Evolutionary conservation across 2,888 invertebrate species (phyloP).

Genomic region (Drosophila mettleri): DNA sequence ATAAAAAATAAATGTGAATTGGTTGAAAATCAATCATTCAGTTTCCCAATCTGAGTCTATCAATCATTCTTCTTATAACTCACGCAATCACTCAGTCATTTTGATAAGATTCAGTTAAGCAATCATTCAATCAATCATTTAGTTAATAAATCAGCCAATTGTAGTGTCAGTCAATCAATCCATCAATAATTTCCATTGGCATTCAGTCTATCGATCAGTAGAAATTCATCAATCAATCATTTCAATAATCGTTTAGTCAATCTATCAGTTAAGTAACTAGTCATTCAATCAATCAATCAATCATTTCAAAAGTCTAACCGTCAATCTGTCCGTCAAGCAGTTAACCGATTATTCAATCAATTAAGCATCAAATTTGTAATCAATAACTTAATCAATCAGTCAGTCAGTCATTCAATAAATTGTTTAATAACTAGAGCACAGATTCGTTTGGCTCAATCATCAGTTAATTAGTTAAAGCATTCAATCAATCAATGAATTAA

Average conservation of each 20-base stretch:
- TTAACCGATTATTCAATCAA: neutral
- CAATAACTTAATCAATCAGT: neutral
- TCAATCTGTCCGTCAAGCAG: neutral
- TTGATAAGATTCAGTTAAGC: neutral
- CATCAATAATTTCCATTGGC: neutral
- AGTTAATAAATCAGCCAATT: neutral
- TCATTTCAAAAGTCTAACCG: too few relatives aligned
- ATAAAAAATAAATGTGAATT: neutral
- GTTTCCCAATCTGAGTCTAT: neutral
- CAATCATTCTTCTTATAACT: neutral
- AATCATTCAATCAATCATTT: neutral
- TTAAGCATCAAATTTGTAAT: too few relatives aligned
- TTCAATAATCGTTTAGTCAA: neutral
- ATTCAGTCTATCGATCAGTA: neutral
- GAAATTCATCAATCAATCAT: neutral
- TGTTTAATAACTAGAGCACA: too few relatives aligned
- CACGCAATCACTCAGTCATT: neutral
- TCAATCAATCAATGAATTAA: neutral
- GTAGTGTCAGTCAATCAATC: neutral
- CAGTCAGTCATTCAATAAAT: neutral
- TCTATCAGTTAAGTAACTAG: neutral
- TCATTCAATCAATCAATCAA: neutral
- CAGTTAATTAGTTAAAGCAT: too few relatives aligned
- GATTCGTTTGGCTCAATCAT: too few relatives aligned
- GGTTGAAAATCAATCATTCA: neutral